These are phyloP conservation scores for Pterois miles DNA, from an alignment of 2,797 vertebrate species.

Conservation along the genomic window DNA sequence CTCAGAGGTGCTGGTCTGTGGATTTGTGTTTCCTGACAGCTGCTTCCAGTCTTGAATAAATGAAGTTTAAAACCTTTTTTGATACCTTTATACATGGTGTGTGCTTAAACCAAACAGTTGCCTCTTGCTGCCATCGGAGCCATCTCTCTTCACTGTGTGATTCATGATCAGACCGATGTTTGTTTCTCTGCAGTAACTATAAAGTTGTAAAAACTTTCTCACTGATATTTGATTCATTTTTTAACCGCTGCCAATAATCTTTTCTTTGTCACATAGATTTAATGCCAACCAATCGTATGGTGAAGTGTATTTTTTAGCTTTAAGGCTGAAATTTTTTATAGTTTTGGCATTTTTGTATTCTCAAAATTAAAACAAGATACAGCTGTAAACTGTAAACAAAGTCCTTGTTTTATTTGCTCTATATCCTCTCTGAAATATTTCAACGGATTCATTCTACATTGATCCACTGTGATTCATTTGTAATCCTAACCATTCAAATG, in stretches of 20 bases:
- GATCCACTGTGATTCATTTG: not conserved
- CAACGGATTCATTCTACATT: not conserved
- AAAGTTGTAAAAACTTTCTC: not conserved
- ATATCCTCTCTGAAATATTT: not conserved
- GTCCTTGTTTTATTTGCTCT: not conserved
- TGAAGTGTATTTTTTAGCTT: not conserved
- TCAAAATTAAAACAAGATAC: slow-evolving; percentile 34
- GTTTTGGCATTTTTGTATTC: slow-evolving; percentile 29
- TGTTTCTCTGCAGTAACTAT: not conserved
- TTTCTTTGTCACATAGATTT: not conserved
- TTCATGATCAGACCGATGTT: not conserved
- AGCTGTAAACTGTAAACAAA: not conserved
- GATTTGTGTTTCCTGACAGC: not conserved
- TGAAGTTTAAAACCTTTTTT: not conserved
- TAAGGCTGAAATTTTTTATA: slow-evolving; percentile 5
- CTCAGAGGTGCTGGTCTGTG: not conserved
- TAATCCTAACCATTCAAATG: not conserved
- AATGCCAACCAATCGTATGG: not conserved
- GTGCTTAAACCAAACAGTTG: not conserved
- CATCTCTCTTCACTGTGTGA: not conserved
- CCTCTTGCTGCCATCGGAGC: not conserved
- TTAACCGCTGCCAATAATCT: not conserved
- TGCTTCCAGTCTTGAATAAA: not conserved
- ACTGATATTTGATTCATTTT: not conserved
- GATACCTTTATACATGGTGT: not conserved